These are phyloP conservation scores for Climacteris rufus DNA, from an alignment of 2,113 vertebrate species.

Conservation along the genomic window DNA sequence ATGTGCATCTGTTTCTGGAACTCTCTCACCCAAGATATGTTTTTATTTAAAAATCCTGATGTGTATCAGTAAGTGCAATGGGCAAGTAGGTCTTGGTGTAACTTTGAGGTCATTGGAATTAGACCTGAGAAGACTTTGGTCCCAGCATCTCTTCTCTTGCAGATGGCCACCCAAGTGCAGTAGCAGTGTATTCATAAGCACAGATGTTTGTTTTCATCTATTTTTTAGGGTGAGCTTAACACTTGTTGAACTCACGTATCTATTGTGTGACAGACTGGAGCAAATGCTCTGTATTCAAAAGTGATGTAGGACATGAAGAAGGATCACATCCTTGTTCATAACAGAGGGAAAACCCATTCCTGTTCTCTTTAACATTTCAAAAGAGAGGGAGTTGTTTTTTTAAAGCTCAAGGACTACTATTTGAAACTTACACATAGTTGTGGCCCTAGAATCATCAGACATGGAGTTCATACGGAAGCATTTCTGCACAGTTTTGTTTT, in stretches of 20 bases:
- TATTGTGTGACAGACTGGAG: not conserved
- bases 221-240: not conserved
- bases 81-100: not conserved
- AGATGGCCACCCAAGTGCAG: conserved; percentile 20
- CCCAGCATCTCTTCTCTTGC: not conserved
- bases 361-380: not conserved
- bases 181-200: not conserved
- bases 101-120: conserved; percentile 8
- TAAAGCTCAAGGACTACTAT: not conserved
- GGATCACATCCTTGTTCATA: not conserved
- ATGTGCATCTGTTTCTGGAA: conserved; percentile 44
- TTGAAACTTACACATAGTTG: not conserved
- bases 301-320: not conserved
- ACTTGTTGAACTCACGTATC: not conserved
- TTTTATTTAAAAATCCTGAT: conserved; percentile 36
- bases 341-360: not conserved
- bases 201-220: not conserved
- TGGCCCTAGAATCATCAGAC: not conserved
- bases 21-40: conserved; percentile 21
- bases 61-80: conserved; percentile 15
- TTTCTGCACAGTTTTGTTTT: not conserved
- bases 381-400: not conserved
- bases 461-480: not conserved
- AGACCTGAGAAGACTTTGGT: not conserved
- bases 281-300: not conserved